These are phyloP conservation scores for Hemiprocne comata DNA, from an alignment of 2,113 vertebrate genomes.

Conservation along the genomic window DNA sequence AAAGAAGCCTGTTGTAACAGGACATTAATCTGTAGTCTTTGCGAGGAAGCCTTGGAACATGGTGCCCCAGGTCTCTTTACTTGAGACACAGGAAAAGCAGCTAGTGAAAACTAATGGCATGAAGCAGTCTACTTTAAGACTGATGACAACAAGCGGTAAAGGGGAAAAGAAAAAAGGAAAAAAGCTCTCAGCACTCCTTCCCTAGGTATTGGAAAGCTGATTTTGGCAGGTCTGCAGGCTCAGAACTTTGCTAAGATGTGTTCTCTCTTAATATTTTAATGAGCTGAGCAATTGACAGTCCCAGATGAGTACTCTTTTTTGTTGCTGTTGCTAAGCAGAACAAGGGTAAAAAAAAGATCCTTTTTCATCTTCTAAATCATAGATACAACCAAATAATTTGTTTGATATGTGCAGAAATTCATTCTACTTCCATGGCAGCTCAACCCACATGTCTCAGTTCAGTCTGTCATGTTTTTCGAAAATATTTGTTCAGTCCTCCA, in stretches of 20 bases:
- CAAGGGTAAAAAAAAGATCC: slow-evolving; percentile 25
- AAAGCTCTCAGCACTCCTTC: slow-evolving; percentile 18
- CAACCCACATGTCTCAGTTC: not conserved
- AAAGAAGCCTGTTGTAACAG: not conserved
- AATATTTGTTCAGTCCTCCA: not conserved
- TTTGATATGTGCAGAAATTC: slow-evolving; percentile 11
- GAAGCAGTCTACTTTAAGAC: not conserved
- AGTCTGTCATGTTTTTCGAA: not conserved
- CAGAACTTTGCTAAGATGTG: slow-evolving; percentile 19
- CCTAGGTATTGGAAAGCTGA: not conserved
- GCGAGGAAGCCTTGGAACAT: not conserved
- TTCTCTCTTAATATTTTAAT: slow-evolving; percentile 74
- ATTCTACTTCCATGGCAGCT: not conserved
- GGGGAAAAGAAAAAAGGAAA: slow-evolving; percentile 4
- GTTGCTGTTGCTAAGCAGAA: slow-evolving; percentile 71
- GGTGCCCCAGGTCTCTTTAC: not conserved
- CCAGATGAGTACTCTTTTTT: slow-evolving; percentile 46
- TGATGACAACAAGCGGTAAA: not conserved
- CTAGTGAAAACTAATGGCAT: not conserved
- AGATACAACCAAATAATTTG: slow-evolving; percentile 45
- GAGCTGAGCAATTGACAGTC: slow-evolving; percentile 64
- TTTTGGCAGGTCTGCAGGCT: slow-evolving; percentile 58
- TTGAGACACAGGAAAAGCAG: not conserved
- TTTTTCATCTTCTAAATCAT: slow-evolving; percentile 50
- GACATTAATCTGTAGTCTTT: not conserved